Evolutionary conservation across 1,140 invertebrate genomes (phyloP).

Genomic region (Drosophila kanapiae): DNA sequence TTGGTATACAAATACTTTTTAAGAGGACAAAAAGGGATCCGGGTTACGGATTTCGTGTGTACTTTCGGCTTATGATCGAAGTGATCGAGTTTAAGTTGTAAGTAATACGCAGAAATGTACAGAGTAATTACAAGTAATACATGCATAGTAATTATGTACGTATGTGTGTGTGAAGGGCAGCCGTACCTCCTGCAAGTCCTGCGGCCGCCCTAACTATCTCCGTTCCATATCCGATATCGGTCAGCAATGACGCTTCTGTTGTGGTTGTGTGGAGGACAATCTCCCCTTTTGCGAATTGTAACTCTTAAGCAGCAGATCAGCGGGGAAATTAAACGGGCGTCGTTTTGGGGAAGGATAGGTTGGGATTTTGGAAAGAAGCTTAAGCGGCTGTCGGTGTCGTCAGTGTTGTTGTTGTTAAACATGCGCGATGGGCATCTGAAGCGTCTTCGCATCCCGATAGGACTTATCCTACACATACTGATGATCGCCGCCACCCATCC

Average conservation of each 20-base stretch:
- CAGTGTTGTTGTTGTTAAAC: slow-evolving; percentile 61
- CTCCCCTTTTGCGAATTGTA: slow-evolving; percentile 27
- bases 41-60: slow-evolving; percentile 19
- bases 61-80: slow-evolving; percentile 59
- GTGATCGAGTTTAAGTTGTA: slow-evolving; percentile 31
- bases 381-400: slow-evolving; percentile 50
- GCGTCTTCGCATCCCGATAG: slow-evolving; percentile 85
- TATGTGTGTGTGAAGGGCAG: slow-evolving; percentile 33
- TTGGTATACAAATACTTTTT: slow-evolving; percentile 79
- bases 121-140: slow-evolving; percentile 78
- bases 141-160: slow-evolving; percentile 44
- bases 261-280: slow-evolving; percentile 23
- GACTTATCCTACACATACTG: slow-evolving; percentile 85
- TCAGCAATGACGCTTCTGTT: slow-evolving; percentile 79
- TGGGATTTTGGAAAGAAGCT: slow-evolving; percentile 33
- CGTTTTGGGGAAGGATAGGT: slow-evolving; percentile 22
- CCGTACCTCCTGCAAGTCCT: background rate
- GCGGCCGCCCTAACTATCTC: slow-evolving; percentile 22
- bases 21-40: slow-evolving; percentile 37
- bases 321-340: slow-evolving; percentile 52
- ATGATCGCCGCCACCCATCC: slow-evolving; percentile 67
- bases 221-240: slow-evolving; percentile 74
- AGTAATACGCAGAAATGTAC: slow-evolving; percentile 76
- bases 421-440: slow-evolving; percentile 84
- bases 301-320: slow-evolving; percentile 40